Percentiles rank a stretch among this genome's conserved stretches.
Conservation (phyloP, 2,113 vertebrate species). For the Saguinus imperator region DNA sequence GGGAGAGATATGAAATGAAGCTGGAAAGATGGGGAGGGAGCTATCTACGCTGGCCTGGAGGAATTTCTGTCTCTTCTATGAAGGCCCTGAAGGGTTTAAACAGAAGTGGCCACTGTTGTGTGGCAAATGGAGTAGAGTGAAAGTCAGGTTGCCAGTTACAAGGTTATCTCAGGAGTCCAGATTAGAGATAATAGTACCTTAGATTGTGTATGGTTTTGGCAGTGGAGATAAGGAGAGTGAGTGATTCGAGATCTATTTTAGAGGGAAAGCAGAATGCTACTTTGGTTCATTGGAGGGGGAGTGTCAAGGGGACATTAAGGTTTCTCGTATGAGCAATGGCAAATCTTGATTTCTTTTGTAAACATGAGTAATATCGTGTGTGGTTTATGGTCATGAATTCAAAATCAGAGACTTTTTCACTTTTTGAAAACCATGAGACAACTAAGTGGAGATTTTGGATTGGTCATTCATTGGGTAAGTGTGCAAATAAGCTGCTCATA, state of each 20-base stretch:
- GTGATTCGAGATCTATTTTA: slow-evolving; percentile 26
- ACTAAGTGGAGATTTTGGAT: neutral
- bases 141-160: neutral
- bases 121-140: neutral
- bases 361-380: neutral
- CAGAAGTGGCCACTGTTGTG: neutral
- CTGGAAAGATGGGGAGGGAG: neutral
- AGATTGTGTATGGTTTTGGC: neutral
- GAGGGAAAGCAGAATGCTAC: neutral
- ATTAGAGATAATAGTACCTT: neutral
- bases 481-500: neutral
- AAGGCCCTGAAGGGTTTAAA: neutral
- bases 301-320: neutral
- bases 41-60: neutral
- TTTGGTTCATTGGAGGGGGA: neutral
- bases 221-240: neutral
- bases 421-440: neutral
- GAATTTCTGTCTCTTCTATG: neutral
- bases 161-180: neutral
- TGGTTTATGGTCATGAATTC: neutral
- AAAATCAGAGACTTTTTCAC: neutral
- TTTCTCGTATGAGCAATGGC: neutral
- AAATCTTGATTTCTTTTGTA: neutral
- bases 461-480: neutral
- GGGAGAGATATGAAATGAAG: neutral